Evolutionary conservation across 2,113 vertebrate genomes (phyloP).

Genomic region (Dinomys branickii): DNA sequence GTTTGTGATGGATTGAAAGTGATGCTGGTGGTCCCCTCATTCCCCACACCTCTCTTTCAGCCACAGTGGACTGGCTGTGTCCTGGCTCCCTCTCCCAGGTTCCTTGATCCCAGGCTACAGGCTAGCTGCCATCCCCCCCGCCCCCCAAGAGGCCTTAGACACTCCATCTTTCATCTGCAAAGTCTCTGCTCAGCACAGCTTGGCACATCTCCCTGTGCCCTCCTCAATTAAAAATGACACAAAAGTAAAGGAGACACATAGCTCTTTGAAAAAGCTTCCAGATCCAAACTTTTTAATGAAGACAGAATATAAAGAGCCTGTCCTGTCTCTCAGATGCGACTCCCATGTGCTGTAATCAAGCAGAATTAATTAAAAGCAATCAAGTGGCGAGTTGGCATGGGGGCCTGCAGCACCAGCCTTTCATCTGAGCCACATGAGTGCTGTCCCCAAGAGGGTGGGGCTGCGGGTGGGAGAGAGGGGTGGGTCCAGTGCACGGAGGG

Average conservation of each 20-base stretch:
- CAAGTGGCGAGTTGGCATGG: conserved; percentile 81
- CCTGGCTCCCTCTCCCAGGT: neutral
- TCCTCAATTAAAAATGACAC: conserved; percentile 82
- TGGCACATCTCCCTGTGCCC: conserved; percentile 52
- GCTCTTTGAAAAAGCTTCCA: conserved; percentile 81
- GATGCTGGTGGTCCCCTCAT: neutral
- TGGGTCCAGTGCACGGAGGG: neutral
- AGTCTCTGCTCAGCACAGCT: conserved; percentile 60
- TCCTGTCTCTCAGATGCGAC: conserved; percentile 79
- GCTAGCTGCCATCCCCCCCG: neutral
- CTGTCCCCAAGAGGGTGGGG: neutral
- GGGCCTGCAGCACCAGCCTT: conserved; percentile 72
- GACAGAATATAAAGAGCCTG: conserved; percentile 81
- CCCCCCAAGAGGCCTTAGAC: neutral
- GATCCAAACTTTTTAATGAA: conserved; percentile 83
- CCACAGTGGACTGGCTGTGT: neutral
- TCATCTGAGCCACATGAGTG: conserved; percentile 77
- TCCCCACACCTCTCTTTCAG: neutral
- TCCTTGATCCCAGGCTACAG: neutral
- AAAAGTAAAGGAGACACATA: conserved; percentile 79
- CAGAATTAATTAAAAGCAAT: conserved; percentile 85
- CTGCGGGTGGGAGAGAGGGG: conserved; percentile 8
- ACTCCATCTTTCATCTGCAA: conserved; percentile 56
- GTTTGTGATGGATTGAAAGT: neutral
- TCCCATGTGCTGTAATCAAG: conserved; percentile 84